Conservation (phyloP, 2,888 invertebrate species). For the Lasioglossum calceatum region DNA sequence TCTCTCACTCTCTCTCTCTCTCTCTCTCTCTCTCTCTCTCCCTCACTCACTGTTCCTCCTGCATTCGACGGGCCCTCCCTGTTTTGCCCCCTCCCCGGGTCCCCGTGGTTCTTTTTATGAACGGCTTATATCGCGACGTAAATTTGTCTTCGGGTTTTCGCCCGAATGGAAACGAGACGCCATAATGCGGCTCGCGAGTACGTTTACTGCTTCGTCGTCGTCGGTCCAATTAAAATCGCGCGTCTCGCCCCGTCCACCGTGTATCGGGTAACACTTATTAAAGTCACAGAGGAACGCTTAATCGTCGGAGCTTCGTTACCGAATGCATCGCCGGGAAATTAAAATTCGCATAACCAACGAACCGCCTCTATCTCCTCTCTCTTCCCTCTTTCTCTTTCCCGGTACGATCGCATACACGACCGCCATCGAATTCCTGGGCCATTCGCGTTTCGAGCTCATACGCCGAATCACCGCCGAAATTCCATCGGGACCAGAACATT, state of each 20-base stretch:
- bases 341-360: constrained; percentile 28
- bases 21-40: too few relatives aligned
- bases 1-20: too few relatives aligned
- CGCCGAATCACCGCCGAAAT: not conserved
- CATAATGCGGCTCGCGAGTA: constrained; percentile 7
- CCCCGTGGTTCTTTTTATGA: not conserved
- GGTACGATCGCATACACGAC: not conserved
- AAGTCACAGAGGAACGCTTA: constrained; percentile 18
- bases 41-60: not conserved
- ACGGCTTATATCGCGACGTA: constrained; percentile 20
- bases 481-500: not conserved
- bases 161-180: constrained; percentile 23
- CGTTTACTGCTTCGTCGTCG: constrained; percentile 6
- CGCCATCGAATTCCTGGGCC: constrained; percentile 3
- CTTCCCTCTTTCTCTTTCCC: not conserved
- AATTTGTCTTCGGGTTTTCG: constrained; percentile 32
- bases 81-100: not conserved
- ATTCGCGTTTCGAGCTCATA: not conserved
- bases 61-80: not conserved
- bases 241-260: constrained; percentile 11
- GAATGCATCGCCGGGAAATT: constrained; percentile 2
- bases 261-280: constrained; percentile 27
- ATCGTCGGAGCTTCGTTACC: constrained; percentile 25
- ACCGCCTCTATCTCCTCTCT: not conserved
- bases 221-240: constrained; percentile 35